Conservation (phyloP, 2,888 invertebrate genomes). For the Ligdia adustata region DNA sequence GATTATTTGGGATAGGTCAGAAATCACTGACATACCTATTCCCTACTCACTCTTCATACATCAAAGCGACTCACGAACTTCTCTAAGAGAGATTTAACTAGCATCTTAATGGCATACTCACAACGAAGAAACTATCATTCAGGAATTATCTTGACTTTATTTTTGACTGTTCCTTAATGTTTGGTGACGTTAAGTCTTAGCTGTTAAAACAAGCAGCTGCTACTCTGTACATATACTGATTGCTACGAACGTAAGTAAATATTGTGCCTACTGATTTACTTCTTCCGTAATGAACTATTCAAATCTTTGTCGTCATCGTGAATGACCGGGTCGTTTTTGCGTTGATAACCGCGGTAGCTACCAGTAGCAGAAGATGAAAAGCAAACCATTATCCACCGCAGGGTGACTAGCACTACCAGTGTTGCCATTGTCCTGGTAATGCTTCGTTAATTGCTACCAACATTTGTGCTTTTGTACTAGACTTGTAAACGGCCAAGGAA, state of each 20-base stretch:
- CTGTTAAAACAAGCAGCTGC: too few relatives aligned
- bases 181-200: too few relatives aligned
- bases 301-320: slow-evolving; percentile 41
- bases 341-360: slow-evolving; percentile 47
- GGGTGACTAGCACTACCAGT: slow-evolving; percentile 57
- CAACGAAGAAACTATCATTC: too few relatives aligned
- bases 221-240: too few relatives aligned
- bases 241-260: too few relatives aligned
- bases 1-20: slow-evolving; percentile 5
- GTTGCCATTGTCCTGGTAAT: slow-evolving; percentile 46
- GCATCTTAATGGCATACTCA: too few relatives aligned
- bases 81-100: too few relatives aligned
- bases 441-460: slow-evolving; percentile 28
- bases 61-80: too few relatives aligned
- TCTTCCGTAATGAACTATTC: not conserved
- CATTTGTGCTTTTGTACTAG: not conserved
- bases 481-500: too few relatives aligned
- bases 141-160: too few relatives aligned
- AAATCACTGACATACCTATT: not conserved
- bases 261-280: too few relatives aligned
- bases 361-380: slow-evolving; percentile 62
- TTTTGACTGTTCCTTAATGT: too few relatives aligned
- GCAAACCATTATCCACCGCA: slow-evolving; percentile 47
- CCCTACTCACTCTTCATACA: not conserved
- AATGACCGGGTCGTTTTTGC: slow-evolving; percentile 63